Base-by-base conservation (phyloP, 2,888 invertebrate genomes). In the Acanthosepion lycidas region DNA sequence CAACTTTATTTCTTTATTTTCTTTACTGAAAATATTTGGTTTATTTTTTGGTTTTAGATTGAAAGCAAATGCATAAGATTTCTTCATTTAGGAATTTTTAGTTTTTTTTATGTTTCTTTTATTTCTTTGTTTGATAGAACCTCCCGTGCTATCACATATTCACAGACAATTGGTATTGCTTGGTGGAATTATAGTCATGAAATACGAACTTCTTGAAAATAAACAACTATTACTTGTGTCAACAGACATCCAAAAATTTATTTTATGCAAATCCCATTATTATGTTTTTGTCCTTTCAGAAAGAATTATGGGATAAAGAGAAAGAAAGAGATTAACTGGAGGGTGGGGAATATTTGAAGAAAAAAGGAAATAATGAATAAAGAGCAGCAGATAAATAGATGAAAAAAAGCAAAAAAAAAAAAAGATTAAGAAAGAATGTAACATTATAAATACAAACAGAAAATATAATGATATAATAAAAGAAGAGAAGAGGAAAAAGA, bases 201-300 rank as follows among this genome's bases (percentile, higher is more conserved):
- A 78, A 78, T 33, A 78, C 33, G n/a, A 78, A n/a, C 78, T 78
- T 78, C n/a, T n/a, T 12, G n/a, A 78, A 78, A 78, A 78, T 78
- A 78, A 78, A 78, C 78, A 78, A 78, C 78, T n/a, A 78, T 78
- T 78, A 78, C 78, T 78, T 33, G n/a, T 78, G 78, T 78, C 78
- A 78, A 78, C 78, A 78, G 78, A 15, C 78, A n/a, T 15, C 78
- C n/a, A n/a, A n/a, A 78, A n/a, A 78, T 9, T 78, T 78, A 78
- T 78, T 78, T 78, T 78, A 78, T 78, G n/a, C 78, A 78, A 78
- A n/a, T 78, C 78, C 18, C 78, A 78, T 78, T 78, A 78, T 78
- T 78, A 18, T 78, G n/a, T n/a, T 78, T 78, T 78, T 78, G n/a
- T 78, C 15, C 12, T 78, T n/a, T 12, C 78, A n/a, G 9, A 33